phyloP scores from a whole-genome alignment of 2,113 vertebrate species.

The Thomomys bottae region DNA sequence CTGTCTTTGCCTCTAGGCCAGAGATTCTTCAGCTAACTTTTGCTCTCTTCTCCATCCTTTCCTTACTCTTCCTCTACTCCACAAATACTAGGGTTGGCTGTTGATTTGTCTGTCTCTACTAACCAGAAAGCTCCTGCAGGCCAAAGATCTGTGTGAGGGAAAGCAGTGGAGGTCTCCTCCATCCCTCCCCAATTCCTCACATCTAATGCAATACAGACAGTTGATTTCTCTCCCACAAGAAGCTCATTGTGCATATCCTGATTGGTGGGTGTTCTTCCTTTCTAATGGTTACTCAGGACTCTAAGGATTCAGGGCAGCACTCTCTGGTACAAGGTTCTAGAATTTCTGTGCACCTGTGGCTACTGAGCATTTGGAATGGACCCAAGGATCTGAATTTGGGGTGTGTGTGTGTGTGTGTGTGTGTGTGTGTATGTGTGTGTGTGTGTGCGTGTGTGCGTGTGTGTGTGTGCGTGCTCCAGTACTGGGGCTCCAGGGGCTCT shows the following conservation, averaged over 20 bases:
- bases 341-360: not conserved
- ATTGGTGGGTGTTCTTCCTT: not conserved
- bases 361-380: not conserved
- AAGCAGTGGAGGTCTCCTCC: not conserved
- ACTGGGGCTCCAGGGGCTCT: too few relatives aligned
- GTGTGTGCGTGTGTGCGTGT: too few relatives aligned
- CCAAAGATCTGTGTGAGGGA: not conserved
- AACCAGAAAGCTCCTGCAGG: not conserved
- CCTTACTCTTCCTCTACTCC: fast-evolving
- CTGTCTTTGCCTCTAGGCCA: not conserved
- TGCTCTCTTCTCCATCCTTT: not conserved
- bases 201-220: not conserved
- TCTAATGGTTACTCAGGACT: not conserved
- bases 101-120: not conserved
- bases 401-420: too few relatives aligned
- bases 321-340: not conserved
- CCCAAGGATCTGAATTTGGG: not conserved
- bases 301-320: not conserved
- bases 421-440: too few relatives aligned
- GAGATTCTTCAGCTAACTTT: not conserved
- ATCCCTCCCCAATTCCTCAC: too few relatives aligned
- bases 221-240: not conserved
- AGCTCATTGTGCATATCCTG: not conserved
- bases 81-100: not conserved
- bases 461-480: too few relatives aligned